phyloP scores from a whole-genome alignment of 2,113 vertebrate genomes.

The Rhea americana region DNA sequence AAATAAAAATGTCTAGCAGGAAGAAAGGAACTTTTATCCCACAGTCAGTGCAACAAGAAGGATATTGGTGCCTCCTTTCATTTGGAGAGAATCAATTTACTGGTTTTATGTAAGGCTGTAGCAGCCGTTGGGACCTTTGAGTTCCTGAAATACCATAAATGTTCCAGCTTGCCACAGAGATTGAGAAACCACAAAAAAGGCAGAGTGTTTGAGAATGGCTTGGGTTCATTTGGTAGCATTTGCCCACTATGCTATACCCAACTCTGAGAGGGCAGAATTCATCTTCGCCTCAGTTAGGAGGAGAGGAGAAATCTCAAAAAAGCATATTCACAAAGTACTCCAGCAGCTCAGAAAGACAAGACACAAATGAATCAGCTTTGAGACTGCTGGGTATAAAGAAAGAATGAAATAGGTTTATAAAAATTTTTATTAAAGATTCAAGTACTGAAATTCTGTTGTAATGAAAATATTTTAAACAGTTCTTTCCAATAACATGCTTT shows the following conservation, averaged over 20 bases:
- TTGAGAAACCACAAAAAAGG: neutral
- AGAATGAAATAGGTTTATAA: neutral
- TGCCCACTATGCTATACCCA: neutral
- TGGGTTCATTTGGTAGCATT: neutral
- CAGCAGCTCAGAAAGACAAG: too few species aligned
- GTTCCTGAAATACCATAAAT: neutral
- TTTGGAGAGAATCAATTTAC: neutral
- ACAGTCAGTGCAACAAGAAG: fast-evolving
- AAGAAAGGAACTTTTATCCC: neutral
- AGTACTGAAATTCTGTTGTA: neutral
- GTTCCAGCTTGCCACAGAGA: neutral
- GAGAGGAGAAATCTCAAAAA: neutral
- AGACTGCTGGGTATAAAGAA: neutral
- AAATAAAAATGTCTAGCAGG: neutral
- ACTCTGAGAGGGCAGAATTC: neutral
- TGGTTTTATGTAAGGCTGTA: neutral
- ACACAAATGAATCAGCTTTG: neutral
- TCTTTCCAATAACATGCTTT: neutral
- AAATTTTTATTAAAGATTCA: neutral
- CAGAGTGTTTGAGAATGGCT: neutral
- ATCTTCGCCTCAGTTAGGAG: neutral
- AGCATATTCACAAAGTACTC: neutral
- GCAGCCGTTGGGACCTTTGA: neutral
- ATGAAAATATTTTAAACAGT: neutral
- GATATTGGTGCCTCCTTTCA: neutral